Percentiles rank a stretch among this genome's conserved stretches.
Conservation (phyloP, 2,888 invertebrate genomes). For the Chaetoderma sp. region DNA sequence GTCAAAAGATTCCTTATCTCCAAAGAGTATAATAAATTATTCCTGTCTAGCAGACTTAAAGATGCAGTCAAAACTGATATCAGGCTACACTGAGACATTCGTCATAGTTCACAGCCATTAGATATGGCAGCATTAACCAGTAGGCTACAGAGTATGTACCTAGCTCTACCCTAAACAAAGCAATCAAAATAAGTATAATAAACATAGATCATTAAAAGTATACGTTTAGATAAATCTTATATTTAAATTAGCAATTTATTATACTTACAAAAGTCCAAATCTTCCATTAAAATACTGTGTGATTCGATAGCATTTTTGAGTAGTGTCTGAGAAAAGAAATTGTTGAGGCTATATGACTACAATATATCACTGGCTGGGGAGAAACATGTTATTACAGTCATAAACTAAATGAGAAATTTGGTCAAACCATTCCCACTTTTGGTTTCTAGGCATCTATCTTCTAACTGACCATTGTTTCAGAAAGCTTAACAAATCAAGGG, state of each 20-base stretch:
- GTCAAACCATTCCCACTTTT: too few species aligned
- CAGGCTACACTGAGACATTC: background rate
- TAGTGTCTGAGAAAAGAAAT: slow-evolving; percentile 73
- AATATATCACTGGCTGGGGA: too few species aligned
- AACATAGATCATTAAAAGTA: too few species aligned
- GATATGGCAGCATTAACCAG: background rate
- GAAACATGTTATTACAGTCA: too few species aligned
- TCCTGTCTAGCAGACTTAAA: background rate
- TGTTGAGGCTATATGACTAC: too few species aligned
- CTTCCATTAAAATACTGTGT: slow-evolving; percentile 82
- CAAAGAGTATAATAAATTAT: too few species aligned
- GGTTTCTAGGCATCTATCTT: too few species aligned
- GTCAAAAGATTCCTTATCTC: too few species aligned
- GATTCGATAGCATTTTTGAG: slow-evolving; percentile 82
- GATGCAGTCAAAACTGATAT: background rate
- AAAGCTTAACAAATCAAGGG: background rate
- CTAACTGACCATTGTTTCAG: background rate
- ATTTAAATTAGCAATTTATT: background rate
- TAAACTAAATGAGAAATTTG: too few species aligned
- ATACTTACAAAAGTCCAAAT: slow-evolving; percentile 83
- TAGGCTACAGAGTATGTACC: too few species aligned
- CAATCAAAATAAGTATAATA: too few species aligned
- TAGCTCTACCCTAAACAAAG: too few species aligned
- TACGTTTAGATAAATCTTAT: background rate
- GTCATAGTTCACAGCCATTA: background rate